A percentile compares a stretch with the other conserved stretches of the same genome.
phyloP scores from a whole-genome alignment of 2,888 invertebrate species.

The Ochropleura leucogaster region DNA sequence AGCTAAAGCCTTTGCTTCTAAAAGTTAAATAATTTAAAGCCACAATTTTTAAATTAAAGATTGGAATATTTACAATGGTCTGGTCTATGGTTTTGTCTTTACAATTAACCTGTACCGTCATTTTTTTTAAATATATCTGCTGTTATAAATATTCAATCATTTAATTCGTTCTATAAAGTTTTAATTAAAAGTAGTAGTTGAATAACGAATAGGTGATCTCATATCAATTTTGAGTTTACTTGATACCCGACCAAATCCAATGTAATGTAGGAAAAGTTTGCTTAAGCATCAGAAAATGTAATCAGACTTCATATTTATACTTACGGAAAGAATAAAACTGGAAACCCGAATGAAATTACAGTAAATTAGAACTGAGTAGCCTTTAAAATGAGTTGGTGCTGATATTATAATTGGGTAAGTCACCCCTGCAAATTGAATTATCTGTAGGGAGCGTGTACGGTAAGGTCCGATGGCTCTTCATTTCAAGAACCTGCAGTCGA shows the following conservation, averaged over 20 bases:
- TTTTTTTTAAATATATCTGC: neutral
- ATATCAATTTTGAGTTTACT: slow-evolving; percentile 29
- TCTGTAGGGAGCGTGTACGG: slow-evolving; percentile 61
- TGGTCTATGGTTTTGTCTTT: neutral
- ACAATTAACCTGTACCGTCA: no score
- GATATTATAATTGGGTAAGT: slow-evolving; percentile 70
- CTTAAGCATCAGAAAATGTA: slow-evolving; percentile 55
- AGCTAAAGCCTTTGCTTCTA: slow-evolving; percentile 7
- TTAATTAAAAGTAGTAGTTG: neutral
- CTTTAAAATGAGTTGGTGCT: slow-evolving; percentile 69
- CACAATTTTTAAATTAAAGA: slow-evolving; percentile 12
- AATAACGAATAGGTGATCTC: neutral
- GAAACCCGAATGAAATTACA: slow-evolving; percentile 67
- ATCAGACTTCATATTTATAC: slow-evolving; percentile 56
- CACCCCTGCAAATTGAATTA: slow-evolving; percentile 70
- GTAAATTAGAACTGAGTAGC: slow-evolving; percentile 68
- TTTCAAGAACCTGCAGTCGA: slow-evolving; percentile 67
- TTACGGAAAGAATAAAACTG: slow-evolving; percentile 62
- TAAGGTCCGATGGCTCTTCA: slow-evolving; percentile 67
- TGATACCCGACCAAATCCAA: slow-evolving; percentile 30
- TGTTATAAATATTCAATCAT: neutral
- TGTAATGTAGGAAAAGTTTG: slow-evolving; percentile 39
- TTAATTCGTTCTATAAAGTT: slow-evolving; percentile 5
- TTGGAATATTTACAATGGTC: slow-evolving; percentile 11
- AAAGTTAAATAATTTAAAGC: slow-evolving; percentile 21